Evolutionary conservation across 2,113 vertebrate species (phyloP).

Genomic region (Rhagologus leucostigma): DNA sequence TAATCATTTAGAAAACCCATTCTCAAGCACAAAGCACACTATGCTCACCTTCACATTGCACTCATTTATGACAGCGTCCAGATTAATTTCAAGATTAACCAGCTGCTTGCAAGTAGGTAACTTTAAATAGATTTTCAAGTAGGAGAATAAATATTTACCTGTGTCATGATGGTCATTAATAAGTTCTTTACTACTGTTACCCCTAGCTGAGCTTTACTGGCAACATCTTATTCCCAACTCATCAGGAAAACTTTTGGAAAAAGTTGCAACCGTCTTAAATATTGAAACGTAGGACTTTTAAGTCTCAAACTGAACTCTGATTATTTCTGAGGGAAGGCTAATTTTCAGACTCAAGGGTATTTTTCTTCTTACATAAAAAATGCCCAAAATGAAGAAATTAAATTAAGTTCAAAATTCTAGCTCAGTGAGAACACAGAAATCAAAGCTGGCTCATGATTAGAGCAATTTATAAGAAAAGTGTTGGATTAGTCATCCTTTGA

Average conservation of each 20-base stretch:
- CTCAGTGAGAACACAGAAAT: not conserved
- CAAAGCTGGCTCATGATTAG: not conserved
- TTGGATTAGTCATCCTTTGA: not conserved
- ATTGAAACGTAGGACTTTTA: not conserved
- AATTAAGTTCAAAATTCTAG: not conserved
- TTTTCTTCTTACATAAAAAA: not conserved
- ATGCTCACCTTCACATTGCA: rapidly evolving
- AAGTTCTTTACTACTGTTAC: not conserved
- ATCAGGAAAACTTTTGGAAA: not conserved
- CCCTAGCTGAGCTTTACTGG: not conserved
- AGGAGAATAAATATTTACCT: not conserved
- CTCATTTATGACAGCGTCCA: not conserved
- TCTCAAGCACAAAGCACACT: not conserved
- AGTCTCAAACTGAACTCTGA: not conserved
- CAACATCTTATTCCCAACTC: not conserved
- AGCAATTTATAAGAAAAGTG: not conserved
- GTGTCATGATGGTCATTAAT: rapidly evolving
- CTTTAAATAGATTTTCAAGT: not conserved
- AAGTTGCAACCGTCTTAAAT: not conserved
- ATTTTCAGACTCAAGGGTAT: not conserved
- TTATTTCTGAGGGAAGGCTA: not conserved
- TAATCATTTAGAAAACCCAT: not conserved
- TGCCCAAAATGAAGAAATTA: not conserved
- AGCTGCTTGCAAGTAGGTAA: not conserved
- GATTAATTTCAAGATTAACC: not conserved